Conservation (phyloP, 2,888 invertebrate genomes). For the Lithosia quadra region DNA sequence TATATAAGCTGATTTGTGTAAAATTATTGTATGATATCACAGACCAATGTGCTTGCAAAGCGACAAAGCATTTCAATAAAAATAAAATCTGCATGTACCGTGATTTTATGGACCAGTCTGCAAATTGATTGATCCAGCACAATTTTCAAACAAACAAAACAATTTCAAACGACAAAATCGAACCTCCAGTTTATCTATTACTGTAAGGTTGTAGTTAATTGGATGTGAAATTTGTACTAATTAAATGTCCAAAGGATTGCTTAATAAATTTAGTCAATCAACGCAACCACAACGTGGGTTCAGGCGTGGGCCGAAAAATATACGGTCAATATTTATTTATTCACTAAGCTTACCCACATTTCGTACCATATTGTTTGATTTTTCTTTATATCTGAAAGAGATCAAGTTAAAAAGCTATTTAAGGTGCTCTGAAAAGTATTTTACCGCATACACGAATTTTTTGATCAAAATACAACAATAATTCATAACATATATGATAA, state of each 20-base stretch:
- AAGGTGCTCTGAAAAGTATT: conserved; percentile 35
- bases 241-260: neutral
- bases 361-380: neutral
- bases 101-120: too few species aligned
- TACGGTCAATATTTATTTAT: neutral
- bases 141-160: too few species aligned
- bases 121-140: too few species aligned
- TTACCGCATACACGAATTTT: conserved; percentile 53
- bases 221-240: neutral
- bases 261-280: conserved; percentile 1
- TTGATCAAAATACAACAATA: conserved; percentile 72
- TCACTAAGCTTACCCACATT: neutral
- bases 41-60: too few species aligned
- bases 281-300: neutral
- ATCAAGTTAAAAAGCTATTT: neutral
- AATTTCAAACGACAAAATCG: too few species aligned
- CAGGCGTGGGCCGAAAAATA: neutral
- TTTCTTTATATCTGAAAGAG: neutral
- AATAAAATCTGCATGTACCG: too few species aligned
- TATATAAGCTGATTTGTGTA: too few species aligned
- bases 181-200: neutral
- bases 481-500: conserved; percentile 62
- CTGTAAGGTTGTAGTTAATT: neutral
- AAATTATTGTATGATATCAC: too few species aligned
- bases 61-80: too few species aligned